Evolutionary conservation across 2,888 invertebrate genomes (phyloP), one percentile per base, ranked within the genome.

Genomic region (Acanthococcus lagerstroemiae): DNA sequence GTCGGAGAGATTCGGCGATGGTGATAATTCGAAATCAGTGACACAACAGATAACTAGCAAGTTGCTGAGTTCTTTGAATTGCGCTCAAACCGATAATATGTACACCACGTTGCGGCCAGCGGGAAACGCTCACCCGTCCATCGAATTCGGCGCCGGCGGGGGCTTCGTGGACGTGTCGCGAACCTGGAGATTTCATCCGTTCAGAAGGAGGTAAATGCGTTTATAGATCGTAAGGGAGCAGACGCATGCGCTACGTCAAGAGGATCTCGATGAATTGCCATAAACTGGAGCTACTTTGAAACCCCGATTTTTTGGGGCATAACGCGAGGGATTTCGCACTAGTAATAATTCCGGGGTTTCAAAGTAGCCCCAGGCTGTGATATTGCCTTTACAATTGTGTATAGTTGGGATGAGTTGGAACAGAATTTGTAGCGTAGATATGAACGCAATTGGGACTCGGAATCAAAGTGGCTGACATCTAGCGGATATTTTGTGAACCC

Each of bases 181-280:
- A 26, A 69, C 69, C n/a, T 69, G 69, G 69, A 66, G 67, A 57
- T 66, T 66, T 56, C 66, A 66, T 55, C 66, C 66, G 19, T 66
- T 66, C 26, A 54, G 45, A 25, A 56, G 15, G 46, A 66, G 66
- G 66, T 66, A 55, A 52, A n/a, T n/a, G n/a, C n/a, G 17, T 48
- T 37, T 37, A 37, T 37, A 37, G 12, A 26, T 26, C 6, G 56
- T 22, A 55, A 22, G 19, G n/a, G n/a, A 15, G 19, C 30, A 45
- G 17, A 30, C 4, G 17, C 50, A n/a, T 22, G 6, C n/a, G n/a
- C n/a, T n/a, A n/a, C n/a, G n/a, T n/a, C n/a, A n/a, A n/a, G n/a
- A n/a, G n/a, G n/a, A n/a, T n/a, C n/a, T n/a, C n/a, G n/a, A n/a
- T n/a, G n/a, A n/a, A n/a, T n/a, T n/a, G n/a, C n/a, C n/a, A n/a